Percentiles rank a stretch among this genome's conserved stretches.
These are phyloP conservation scores for Triops cancriformis DNA, from an alignment of 1,140 invertebrate genomes.

Conservation along the genomic window DNA sequence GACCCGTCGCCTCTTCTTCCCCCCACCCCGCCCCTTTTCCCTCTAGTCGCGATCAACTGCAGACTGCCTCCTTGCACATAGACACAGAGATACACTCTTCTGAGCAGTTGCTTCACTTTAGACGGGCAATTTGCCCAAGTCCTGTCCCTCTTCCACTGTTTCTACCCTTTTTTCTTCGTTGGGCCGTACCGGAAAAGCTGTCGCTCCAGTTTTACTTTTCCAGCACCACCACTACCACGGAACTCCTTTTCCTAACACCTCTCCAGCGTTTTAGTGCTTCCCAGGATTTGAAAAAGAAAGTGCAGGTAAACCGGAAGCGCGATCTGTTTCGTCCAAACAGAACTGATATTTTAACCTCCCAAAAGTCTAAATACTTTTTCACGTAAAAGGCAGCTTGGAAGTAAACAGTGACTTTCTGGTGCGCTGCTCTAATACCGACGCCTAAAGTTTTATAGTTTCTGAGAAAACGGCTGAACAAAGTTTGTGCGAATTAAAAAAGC, in stretches of 20 bases:
- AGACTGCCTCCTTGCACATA: background rate
- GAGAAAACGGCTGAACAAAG: no score
- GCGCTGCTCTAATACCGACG: no score
- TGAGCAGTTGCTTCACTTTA: constrained; percentile 5
- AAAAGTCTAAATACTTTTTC: background rate
- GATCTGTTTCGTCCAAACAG: background rate
- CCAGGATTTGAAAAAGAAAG: background rate
- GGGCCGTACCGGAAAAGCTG: background rate
- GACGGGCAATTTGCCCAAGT: background rate
- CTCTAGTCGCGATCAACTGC: background rate
- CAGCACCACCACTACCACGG: no score
- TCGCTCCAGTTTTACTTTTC: background rate
- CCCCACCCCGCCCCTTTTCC: no score
- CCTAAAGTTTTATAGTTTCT: no score
- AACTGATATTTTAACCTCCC: background rate
- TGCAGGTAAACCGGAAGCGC: background rate
- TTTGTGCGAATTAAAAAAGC: no score
- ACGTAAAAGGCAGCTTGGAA: background rate
- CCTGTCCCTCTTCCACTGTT: background rate
- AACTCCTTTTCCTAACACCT: background rate
- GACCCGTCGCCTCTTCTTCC: no score
- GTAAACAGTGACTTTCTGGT: no score
- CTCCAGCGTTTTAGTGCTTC: background rate
- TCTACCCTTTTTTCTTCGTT: background rate
- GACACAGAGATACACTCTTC: background rate